Evolutionary conservation across 2,113 vertebrate species (phyloP).

Genomic region (Megalops atlanticus): DNA sequence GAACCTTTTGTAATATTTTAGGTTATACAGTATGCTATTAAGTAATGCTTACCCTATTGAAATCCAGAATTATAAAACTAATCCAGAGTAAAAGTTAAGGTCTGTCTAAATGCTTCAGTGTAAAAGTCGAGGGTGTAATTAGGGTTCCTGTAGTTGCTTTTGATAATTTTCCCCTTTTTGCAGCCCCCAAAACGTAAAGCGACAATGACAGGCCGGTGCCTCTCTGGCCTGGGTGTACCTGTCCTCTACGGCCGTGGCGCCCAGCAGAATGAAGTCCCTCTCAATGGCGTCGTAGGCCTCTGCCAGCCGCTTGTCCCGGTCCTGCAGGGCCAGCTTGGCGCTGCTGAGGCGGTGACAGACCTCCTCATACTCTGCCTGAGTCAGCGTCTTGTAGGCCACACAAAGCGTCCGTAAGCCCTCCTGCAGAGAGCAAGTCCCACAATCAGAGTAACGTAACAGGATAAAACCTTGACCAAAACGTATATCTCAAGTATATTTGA

Average conservation of each 20-base stretch:
- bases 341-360: slow-evolving; percentile 70
- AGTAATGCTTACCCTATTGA: not conserved
- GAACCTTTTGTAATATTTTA: too few relatives aligned
- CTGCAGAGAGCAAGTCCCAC: slow-evolving; percentile 54
- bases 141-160: too few relatives aligned
- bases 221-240: slow-evolving; percentile 65
- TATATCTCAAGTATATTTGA: too few relatives aligned
- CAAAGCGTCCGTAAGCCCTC: slow-evolving; percentile 92
- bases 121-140: too few relatives aligned
- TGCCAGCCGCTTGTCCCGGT: slow-evolving; percentile 84
- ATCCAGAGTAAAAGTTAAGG: too few relatives aligned
- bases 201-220: too few relatives aligned
- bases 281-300: slow-evolving; percentile 91
- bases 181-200: not conserved
- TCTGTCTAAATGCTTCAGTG: too few relatives aligned
- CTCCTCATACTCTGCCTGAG: slow-evolving; percentile 72
- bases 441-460: not conserved
- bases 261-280: slow-evolving; percentile 85
- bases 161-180: too few relatives aligned
- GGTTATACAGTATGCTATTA: too few relatives aligned
- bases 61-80: too few relatives aligned
- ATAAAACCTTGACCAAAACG: not conserved
- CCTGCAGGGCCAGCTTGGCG: slow-evolving; percentile 87
- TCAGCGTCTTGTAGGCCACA: slow-evolving; percentile 86
- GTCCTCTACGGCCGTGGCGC: slow-evolving; percentile 96